Percentiles rank a stretch among this genome's conserved stretches.
phyloP scores from a whole-genome alignment of 2,113 vertebrate genomes.

The Antennarius striatus region DNA sequence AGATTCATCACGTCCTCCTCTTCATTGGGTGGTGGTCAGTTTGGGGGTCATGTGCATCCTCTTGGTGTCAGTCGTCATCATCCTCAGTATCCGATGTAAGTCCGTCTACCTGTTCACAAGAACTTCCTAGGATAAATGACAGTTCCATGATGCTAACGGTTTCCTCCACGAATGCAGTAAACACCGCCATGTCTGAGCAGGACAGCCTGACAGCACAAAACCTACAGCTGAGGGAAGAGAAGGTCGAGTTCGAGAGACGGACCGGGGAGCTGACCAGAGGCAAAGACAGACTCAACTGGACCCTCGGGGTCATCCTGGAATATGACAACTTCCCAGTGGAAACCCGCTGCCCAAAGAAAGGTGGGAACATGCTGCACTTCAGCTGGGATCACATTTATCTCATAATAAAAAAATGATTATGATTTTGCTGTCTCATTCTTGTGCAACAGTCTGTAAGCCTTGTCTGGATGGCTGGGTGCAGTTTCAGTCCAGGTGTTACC shows the following conservation, averaged over 20 bases:
- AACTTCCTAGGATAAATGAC: not conserved
- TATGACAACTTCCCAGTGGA: conserved; percentile 24
- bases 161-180: conserved; percentile 14
- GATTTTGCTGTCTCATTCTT: not conserved
- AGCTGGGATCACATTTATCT: not conserved
- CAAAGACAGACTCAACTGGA: conserved; percentile 53
- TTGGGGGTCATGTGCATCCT: conserved; percentile 29
- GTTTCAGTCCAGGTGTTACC: conserved; percentile 55
- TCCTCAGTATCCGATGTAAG: conserved; percentile 39
- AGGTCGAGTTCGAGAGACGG: not conserved
- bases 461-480: conserved; percentile 44
- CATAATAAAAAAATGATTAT: not conserved
- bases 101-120: not conserved
- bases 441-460: conserved; percentile 44
- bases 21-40: not conserved
- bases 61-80: conserved; percentile 22
- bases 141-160: rapidly evolving
- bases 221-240: conserved; percentile 16
- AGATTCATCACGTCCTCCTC: rapidly evolving
- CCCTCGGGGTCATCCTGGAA: conserved; percentile 32
- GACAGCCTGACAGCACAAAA: not conserved
- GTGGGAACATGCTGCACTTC: conserved; percentile 13
- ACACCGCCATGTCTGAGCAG: not conserved
- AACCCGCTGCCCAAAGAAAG: conserved; percentile 33
- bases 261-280: conserved; percentile 27